These are phyloP conservation scores for Cephalopholis sonnerati DNA, from an alignment of 2,113 vertebrate species.

Conservation along the genomic window DNA sequence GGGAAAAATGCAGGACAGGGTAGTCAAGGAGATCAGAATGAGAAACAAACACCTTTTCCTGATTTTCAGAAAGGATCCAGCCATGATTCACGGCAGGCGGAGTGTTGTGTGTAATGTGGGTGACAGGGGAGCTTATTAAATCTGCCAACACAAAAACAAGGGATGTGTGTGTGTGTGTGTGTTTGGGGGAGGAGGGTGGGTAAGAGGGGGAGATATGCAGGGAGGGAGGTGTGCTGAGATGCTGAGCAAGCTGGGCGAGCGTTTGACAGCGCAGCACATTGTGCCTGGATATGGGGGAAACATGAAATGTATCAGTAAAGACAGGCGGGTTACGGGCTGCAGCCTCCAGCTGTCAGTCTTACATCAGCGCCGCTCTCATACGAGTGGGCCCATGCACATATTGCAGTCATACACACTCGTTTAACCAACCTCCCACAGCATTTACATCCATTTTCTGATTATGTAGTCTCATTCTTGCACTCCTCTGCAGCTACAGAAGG, in stretches of 20 bases:
- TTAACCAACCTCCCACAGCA: neutral
- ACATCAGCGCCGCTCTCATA: conserved; percentile 5
- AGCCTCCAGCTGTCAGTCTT: conserved; percentile 28
- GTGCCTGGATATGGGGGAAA: conserved; percentile 36
- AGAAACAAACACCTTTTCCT: conserved; percentile 30
- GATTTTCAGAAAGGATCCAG: conserved; percentile 16
- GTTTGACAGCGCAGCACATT: conserved; percentile 58
- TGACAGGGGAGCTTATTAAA: conserved; percentile 71
- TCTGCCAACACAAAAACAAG: conserved; percentile 50
- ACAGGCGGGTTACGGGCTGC: conserved; percentile 40
- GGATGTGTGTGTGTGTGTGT: neutral
- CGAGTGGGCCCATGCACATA: neutral
- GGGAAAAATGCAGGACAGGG: conserved; percentile 10
- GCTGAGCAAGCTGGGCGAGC: conserved; percentile 67
- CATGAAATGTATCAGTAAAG: conserved; percentile 44
- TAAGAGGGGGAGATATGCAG: conserved; percentile 6
- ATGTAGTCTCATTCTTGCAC: neutral
- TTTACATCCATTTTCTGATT: conserved; percentile 13
- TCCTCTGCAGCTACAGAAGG: conserved; percentile 1
- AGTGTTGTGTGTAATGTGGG: conserved; percentile 25
- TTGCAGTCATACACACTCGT: neutral
- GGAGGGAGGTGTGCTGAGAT: conserved; percentile 24
- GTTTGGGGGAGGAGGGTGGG: neutral
- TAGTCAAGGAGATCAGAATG: conserved; percentile 23
- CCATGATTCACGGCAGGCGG: conserved; percentile 20